Evolutionary conservation across 2,113 vertebrate genomes (phyloP), one percentile per base, ranked within the genome.

Genomic region (Henicopernis longicauda): DNA sequence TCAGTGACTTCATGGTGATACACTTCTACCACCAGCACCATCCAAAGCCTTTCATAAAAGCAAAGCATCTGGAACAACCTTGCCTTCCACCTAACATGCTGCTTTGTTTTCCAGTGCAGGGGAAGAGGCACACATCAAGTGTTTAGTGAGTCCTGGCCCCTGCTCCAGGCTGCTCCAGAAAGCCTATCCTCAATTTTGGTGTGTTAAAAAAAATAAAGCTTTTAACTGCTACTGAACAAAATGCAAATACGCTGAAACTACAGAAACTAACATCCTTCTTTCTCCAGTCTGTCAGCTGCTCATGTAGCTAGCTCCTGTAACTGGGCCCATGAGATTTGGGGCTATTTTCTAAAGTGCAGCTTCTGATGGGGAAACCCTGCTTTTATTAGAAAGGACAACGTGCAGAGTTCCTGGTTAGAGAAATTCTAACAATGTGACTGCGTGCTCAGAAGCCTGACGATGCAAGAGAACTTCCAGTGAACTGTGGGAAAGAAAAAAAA

Each of bases 341-440:
- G 21, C 7, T 40, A 20, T 85, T 82, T 76, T 73, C 21, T 76
- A 7, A 81, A 62, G 19, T 0, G 0, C 29, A 27, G 49, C 17
- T 85, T 59, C 69, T 1, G 6, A 25, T 0, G 0, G 45, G 40
- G 10, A 87, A 87, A 20, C 16, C 21, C 44, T 0, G 5, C 4
- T 91, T 69, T 57, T 17, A 18, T 16, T 42, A 14, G 27, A 61
- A 59, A 62, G 10, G 40, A 61, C 55, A 57, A 34, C 13, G 34
- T 5, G 16, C 13, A 2, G 63, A 80, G 31, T 13, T 92, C 16
- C 26, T 50, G 49, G 19, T 52, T 63, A 63, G 38, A 61, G 42
- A 74, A 82, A 55, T 42, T 44, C 22, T 32, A 77, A 42, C 73
- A 22, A 27, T 10, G 34, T 42, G 27, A 17, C 25, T 13, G 36